Percentiles rank a stretch among this genome's conserved stretches.
These are phyloP conservation scores for Hypsopygia costalis DNA, from an alignment of 2,888 invertebrate species.

Conservation along the genomic window DNA sequence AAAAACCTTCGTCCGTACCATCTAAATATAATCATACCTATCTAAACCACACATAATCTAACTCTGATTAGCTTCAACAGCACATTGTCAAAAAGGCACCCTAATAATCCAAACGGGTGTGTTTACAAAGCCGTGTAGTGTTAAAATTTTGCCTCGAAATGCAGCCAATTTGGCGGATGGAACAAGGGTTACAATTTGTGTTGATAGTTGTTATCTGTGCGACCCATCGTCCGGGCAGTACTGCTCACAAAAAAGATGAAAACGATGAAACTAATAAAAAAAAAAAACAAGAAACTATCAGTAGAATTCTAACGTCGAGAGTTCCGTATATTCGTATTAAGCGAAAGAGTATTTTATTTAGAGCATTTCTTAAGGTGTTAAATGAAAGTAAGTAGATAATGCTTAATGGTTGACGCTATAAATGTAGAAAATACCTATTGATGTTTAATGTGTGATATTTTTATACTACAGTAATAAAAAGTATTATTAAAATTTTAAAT, in stretches of 20 bases:
- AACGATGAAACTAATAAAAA: slow-evolving; percentile 11
- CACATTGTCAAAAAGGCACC: slow-evolving; percentile 10
- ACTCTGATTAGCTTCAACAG: slow-evolving; percentile 8
- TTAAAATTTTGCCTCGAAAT: slow-evolving; percentile 70
- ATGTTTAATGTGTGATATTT: too few species aligned
- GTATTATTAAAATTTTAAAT: too few species aligned
- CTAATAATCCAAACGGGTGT: slow-evolving; percentile 30
- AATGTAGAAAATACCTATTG: too few species aligned
- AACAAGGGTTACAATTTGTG: slow-evolving; percentile 72
- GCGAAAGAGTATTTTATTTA: too few species aligned
- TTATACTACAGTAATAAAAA: too few species aligned
- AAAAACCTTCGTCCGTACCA: not conserved
- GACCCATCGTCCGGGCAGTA: slow-evolving; percentile 58
- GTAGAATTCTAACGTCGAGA: too few species aligned
- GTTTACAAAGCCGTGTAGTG: slow-evolving; percentile 49
- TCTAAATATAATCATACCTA: not conserved
- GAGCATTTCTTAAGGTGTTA: too few species aligned
- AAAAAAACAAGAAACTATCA: not conserved
- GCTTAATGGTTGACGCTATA: too few species aligned
- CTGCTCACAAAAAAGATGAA: slow-evolving; percentile 41
- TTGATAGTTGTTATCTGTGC: slow-evolving; percentile 67
- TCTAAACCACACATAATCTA: not conserved
- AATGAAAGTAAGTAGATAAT: too few species aligned
- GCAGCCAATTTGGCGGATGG: slow-evolving; percentile 72
- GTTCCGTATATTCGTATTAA: too few species aligned